A percentile compares a stretch with the other conserved stretches of the same genome.
These are phyloP conservation scores for Drosophila buzzatii DNA, from an alignment of 2,888 invertebrate genomes.

Conservation along the genomic window DNA sequence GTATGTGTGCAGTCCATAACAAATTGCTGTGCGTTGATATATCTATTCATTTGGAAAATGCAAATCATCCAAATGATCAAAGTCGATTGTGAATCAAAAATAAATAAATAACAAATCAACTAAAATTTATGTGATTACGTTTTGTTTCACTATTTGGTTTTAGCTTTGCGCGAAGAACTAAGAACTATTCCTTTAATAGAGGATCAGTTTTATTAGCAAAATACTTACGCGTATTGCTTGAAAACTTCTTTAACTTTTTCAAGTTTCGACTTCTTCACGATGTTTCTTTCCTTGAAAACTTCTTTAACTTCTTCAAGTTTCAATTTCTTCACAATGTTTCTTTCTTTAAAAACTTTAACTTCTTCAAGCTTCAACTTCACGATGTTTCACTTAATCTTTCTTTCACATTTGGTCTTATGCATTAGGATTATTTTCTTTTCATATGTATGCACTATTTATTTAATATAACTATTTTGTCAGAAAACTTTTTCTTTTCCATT, in stretches of 20 bases:
- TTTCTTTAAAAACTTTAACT: too few species aligned
- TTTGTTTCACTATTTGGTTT: neutral
- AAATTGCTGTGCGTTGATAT: constrained; percentile 40
- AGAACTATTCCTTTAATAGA: neutral
- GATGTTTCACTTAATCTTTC: too few species aligned
- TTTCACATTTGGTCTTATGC: too few species aligned
- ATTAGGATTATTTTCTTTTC: too few species aligned
- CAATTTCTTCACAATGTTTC: neutral
- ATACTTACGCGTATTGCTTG: neutral
- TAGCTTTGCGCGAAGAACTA: neutral
- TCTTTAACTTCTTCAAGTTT: neutral
- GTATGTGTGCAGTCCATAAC: constrained; percentile 31
- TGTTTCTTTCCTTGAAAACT: neutral
- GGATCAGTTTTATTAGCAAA: neutral
- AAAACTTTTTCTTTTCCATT: neutral
- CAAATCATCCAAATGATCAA: constrained; percentile 60
- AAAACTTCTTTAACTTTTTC: neutral
- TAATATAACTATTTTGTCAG: neutral
- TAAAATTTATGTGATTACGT: constrained; percentile 12
- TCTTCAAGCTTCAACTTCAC: too few species aligned
- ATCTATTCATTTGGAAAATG: constrained; percentile 49
- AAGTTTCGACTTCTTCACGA: neutral
- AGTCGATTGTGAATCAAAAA: constrained; percentile 42
- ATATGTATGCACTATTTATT: neutral
- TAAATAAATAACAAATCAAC: constrained; percentile 17